Evolutionary conservation across 2,113 vertebrate genomes (phyloP), one percentile per base, ranked within the genome.

Genomic region (Hymenochirus boettgeri): DNA sequence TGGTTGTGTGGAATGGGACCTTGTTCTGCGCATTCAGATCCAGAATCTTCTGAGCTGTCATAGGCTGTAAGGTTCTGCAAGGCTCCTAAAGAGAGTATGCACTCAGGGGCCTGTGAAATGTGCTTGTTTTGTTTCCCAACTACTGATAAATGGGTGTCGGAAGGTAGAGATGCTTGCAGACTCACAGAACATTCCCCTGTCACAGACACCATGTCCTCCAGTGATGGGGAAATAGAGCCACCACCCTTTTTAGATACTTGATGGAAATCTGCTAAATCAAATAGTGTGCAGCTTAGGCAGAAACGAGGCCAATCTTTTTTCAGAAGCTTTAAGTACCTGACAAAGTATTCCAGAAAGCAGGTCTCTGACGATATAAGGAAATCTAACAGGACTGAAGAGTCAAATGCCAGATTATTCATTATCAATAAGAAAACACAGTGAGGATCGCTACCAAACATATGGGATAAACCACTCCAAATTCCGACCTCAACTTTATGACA

Each of bases 311-410:
- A 88, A 56, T 93, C 89, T 35, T 74, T 75, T n/a, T 69, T 42
- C 1, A 98, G 80, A 12, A 88, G 82, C 71, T 93, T 95, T 31
- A 98, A 82, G 74, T 96, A 99, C 6, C 82, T 87, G 22, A 98
- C 91, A 19, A 94, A 81, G 74, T 97, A 99, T 70, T 97, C 93
- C 66, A 99, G 76, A 47, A 99, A 99, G 71, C 95, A 96, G 65
- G 96, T 97, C 77, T 99, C 96, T 0, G 89, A 77, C 7, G 94
- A 97, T 78, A 99, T 98, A 65, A 98, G 80, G 72, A 99, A 97
- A 76, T 99, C 96, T 0, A 99, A 82, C 7, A 99, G 91, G 51
- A 95, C 82, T 25, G 86, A 86, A 62, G 90, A 82, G 79, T 98
- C 94, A 47, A 95, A 97, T 0, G 82, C 82, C 3, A 97, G 47